Evolutionary conservation across 2,113 vertebrate species (phyloP).

Genomic region (Dasyurus viverrinus): DNA sequence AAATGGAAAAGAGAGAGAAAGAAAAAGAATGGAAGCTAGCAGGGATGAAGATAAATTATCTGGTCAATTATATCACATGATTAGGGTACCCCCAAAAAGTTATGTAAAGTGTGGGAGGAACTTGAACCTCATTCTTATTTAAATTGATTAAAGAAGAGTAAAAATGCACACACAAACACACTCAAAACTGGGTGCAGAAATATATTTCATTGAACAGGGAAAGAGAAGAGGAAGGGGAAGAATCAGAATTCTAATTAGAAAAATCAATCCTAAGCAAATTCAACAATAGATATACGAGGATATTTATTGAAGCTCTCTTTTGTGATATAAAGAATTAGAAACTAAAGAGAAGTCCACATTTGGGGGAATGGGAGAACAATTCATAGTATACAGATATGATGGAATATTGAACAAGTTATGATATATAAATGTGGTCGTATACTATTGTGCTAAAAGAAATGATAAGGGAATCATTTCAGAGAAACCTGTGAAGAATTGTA

Average conservation of each 20-base stretch:
- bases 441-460: background rate
- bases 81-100: background rate
- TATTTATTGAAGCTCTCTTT: background rate
- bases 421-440: background rate
- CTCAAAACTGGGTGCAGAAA: background rate
- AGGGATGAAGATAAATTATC: background rate
- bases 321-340: background rate
- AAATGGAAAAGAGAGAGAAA: background rate
- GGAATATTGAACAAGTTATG: background rate
- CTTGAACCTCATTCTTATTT: background rate
- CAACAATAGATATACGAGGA: background rate
- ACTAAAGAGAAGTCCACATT: background rate
- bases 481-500: background rate
- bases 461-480: background rate
- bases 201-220: background rate
- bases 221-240: background rate
- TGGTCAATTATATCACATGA: background rate
- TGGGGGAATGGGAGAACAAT: background rate
- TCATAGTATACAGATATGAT: background rate
- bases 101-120: background rate
- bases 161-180: background rate
- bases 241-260: background rate
- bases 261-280: background rate
- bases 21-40: background rate
- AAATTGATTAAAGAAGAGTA: background rate